These are phyloP conservation scores for Calcarius lapponicus DNA, from an alignment of 2,797 vertebrate genomes.

Conservation along the genomic window DNA sequence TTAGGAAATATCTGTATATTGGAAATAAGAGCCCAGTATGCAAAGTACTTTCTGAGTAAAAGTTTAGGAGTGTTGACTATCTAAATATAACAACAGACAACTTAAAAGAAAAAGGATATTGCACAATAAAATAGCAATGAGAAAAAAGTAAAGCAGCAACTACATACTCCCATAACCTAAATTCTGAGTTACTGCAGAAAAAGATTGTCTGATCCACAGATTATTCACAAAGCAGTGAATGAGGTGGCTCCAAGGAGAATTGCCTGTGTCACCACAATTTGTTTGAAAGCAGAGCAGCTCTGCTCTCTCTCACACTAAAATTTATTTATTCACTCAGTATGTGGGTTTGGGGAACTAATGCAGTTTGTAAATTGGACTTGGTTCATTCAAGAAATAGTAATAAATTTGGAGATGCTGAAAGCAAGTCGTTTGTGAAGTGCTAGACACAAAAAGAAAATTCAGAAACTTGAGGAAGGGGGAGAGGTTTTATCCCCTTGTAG, in stretches of 20 bases:
- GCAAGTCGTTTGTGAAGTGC: neutral
- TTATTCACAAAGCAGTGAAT: neutral
- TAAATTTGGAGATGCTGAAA: constrained; percentile 33
- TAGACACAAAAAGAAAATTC: neutral
- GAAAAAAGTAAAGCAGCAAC: neutral
- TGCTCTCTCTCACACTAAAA: neutral
- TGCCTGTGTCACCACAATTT: neutral
- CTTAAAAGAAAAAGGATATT: neutral
- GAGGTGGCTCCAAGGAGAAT: neutral
- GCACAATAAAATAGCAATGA: neutral
- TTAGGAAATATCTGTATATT: neutral
- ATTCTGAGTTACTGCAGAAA: neutral
- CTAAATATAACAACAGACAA: neutral
- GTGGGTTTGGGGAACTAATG: neutral
- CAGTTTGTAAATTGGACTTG: constrained; percentile 10
- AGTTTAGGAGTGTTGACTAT: neutral
- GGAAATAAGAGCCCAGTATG: neutral
- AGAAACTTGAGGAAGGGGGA: neutral
- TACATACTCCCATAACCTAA: neutral
- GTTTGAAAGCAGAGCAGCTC: neutral
- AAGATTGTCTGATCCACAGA: neutral
- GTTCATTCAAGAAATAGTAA: constrained; percentile 7
- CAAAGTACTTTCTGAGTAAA: neutral
- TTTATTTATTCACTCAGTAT: constrained; percentile 16
- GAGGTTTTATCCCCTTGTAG: neutral